Evolutionary conservation across 2,113 vertebrate genomes (phyloP), one percentile per base, ranked within the genome.

Genomic region (Taurulus bubalis): DNA sequence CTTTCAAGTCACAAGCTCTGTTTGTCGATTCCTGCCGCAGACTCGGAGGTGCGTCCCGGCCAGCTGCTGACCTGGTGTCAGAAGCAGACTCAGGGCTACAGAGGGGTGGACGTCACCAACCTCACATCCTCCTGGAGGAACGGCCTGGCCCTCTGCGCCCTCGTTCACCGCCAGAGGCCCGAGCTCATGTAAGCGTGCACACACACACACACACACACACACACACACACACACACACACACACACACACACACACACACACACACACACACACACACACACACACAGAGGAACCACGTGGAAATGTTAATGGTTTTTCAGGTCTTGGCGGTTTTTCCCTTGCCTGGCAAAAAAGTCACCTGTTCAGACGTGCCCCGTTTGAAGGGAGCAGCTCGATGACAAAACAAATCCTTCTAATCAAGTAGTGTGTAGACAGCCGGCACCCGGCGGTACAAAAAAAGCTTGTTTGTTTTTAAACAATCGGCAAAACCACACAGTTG

Each of bases 21-120:
- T 66, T 2, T 53, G 28, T 18, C 20, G 34, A 38, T 68, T 45
- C n/a, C 67, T 82, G 40, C 4, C n/a, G n/a, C 93, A 99, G 98
- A 98, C 84, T 97, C 97, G 0, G 97, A 98, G 49, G 94, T 96
- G 68, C 94, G 93, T 59, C 97, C 97, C 1, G 95, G 94, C 87
- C 96, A 96, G 28, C 96, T 99, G 77, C 63, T 99, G 92, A 96
- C 94, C 40, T 99, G 98, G 98, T 98, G 98, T 93, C 98, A 98
- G 95, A 97, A 95, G 53, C 97, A 98, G 66, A 98, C 97, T 0
- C 95, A 96, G 74, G 97, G 96, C 28, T 99, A 99, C 92, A 84
- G 91, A 56, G 96, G 95, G 0, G 97, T 99, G 8, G 71, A 75
- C 0, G 73, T 99, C 90, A 96, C 94, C 0, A 94, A 99, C 93